A percentile compares a stretch with the other conserved stretches of the same genome.
These are phyloP conservation scores for Tachina lurida DNA, from an alignment of 2,888 invertebrate genomes.

Conservation along the genomic window DNA sequence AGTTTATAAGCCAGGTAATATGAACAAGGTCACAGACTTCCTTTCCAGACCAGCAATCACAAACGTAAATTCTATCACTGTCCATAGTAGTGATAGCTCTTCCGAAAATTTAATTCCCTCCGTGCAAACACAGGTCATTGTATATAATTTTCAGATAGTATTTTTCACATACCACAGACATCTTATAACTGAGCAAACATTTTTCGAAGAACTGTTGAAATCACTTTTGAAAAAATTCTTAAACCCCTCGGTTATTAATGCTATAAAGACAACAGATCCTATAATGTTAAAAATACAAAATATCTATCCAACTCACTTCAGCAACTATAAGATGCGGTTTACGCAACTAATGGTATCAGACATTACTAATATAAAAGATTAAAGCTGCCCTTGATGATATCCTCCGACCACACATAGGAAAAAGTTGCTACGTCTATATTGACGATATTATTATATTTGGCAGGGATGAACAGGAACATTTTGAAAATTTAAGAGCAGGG, in stretches of 20 bases:
- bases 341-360: background rate
- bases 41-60: background rate
- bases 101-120: background rate
- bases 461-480: too few species aligned
- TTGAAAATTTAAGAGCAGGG: too few species aligned
- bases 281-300: slow-evolving; percentile 12
- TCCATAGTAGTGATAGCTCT: slow-evolving; percentile 12
- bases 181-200: background rate
- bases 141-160: background rate
- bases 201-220: background rate
- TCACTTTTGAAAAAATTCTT: slow-evolving; percentile 5
- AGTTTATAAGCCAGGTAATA: slow-evolving; percentile 51
- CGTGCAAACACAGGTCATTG: background rate
- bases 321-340: slow-evolving; percentile 13
- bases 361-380: background rate
- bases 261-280: slow-evolving; percentile 2
- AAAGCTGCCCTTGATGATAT: background rate
- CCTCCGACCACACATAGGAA: too few species aligned
- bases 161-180: background rate
- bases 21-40: slow-evolving; percentile 37
- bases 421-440: too few species aligned
- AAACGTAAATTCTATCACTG: background rate
- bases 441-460: too few species aligned
- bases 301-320: slow-evolving; percentile 4
- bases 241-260: slow-evolving; percentile 9